Evolutionary conservation across 2,888 invertebrate species (phyloP).

Genomic region (Andrena bucephala): DNA sequence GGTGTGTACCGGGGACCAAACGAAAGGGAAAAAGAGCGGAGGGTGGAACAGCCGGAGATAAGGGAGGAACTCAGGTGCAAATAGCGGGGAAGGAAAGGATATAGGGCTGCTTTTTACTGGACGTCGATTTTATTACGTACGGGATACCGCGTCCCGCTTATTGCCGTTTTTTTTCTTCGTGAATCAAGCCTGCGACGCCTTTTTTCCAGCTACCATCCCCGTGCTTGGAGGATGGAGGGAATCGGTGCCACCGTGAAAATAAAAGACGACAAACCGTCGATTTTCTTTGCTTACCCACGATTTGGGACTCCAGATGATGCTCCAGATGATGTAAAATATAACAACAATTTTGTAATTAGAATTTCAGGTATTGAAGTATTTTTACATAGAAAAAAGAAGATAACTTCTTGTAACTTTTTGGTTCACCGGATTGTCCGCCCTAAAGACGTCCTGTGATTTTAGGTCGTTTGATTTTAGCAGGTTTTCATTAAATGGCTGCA

Average conservation of each 20-base stretch:
- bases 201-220: conserved; percentile 8
- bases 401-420: too few species aligned
- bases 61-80: conserved; percentile 28
- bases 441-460: too few species aligned
- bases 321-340: background rate
- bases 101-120: conserved; percentile 24
- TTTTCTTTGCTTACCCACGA: background rate
- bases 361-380: too few species aligned
- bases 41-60: background rate
- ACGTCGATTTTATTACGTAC: conserved; percentile 41
- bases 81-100: conserved; percentile 15
- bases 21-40: background rate
- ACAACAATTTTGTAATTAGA: too few species aligned
- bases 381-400: too few species aligned
- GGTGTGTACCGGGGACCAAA: conserved; percentile 2
- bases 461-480: background rate
- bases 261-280: background rate
- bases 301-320: background rate
- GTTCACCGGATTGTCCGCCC: too few species aligned
- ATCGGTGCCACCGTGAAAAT: background rate
- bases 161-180: conserved; percentile 32
- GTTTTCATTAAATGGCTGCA: background rate
- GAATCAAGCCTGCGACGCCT: background rate
- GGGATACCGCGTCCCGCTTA: conserved; percentile 30
- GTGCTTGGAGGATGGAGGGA: background rate